Conservation (phyloP, 92 coral and sea anemone species). For the Umimayanthus chanpuru region DNA sequence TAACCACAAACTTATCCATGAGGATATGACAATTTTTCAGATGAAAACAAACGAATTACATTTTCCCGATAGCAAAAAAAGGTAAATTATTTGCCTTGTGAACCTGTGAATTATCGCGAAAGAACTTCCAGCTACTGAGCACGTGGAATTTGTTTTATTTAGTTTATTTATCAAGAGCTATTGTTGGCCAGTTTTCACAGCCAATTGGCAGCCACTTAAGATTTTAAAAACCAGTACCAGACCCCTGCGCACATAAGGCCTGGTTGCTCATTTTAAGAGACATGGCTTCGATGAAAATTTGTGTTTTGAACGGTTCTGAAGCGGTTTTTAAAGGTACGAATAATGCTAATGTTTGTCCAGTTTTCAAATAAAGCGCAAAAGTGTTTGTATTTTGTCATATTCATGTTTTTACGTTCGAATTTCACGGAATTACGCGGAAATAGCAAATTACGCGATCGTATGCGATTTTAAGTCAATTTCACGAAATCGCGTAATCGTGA, state of each 20-base stretch:
- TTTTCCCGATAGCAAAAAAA: constrained; percentile 5
- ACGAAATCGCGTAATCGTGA: too few species aligned
- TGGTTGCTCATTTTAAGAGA: not conserved
- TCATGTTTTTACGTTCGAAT: too few species aligned
- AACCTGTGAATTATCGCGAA: not conserved
- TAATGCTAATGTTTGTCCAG: too few species aligned
- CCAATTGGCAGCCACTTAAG: constrained; percentile 14
- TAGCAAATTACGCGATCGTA: too few species aligned
- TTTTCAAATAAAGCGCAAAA: too few species aligned
- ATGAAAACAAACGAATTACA: not conserved
- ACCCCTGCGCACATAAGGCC: constrained; percentile 13
- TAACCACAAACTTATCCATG: constrained; percentile 14
- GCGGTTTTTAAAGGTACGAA: too few species aligned
- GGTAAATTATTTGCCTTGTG: not conserved
- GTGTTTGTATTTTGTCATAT: too few species aligned
- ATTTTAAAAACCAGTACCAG: constrained; percentile 22
- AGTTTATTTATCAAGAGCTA: not conserved
- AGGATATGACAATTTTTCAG: constrained; percentile 11
- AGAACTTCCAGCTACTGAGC: constrained; percentile 4
- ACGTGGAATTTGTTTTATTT: not conserved
- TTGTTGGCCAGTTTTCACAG: not conserved
- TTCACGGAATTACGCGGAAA: too few species aligned
- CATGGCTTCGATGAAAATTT: too few species aligned
- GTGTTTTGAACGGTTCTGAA: too few species aligned
- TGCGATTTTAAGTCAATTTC: too few species aligned